Conservation (phyloP, 2,113 vertebrate genomes). For the Pseudorectes ferrugineus region DNA sequence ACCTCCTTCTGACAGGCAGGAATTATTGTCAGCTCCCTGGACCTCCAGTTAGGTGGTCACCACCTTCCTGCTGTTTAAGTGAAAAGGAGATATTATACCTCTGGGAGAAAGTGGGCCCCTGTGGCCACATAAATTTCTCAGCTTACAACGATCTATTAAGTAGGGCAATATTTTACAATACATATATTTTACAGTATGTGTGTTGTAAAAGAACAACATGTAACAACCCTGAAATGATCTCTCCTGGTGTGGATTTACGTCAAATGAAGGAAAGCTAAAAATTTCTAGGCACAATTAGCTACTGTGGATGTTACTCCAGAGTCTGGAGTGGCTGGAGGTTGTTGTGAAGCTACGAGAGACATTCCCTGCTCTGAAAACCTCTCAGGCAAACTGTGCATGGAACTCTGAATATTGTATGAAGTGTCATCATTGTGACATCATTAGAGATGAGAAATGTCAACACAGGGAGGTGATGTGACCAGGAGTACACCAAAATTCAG, state of each 20-base stretch:
- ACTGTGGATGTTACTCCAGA: neutral
- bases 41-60: neutral
- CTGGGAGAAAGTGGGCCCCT: neutral
- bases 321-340: neutral
- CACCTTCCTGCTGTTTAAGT: neutral
- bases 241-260: neutral
- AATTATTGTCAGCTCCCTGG: neutral
- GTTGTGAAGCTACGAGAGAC: neutral
- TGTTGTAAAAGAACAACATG: neutral
- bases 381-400: neutral
- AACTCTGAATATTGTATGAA: neutral
- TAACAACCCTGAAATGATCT: neutral
- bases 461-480: neutral
- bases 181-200: neutral
- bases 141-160: accelerated
- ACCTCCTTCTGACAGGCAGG: neutral
- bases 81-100: neutral
- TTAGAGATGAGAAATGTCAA: neutral
- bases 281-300: neutral
- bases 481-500: neutral
- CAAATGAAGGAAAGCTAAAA: neutral
- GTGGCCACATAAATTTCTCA: neutral
- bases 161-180: neutral
- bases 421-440: neutral
- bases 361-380: neutral